phyloP scores from a whole-genome alignment of 2,797 vertebrate species.

The Choloepus didactylus region DNA sequence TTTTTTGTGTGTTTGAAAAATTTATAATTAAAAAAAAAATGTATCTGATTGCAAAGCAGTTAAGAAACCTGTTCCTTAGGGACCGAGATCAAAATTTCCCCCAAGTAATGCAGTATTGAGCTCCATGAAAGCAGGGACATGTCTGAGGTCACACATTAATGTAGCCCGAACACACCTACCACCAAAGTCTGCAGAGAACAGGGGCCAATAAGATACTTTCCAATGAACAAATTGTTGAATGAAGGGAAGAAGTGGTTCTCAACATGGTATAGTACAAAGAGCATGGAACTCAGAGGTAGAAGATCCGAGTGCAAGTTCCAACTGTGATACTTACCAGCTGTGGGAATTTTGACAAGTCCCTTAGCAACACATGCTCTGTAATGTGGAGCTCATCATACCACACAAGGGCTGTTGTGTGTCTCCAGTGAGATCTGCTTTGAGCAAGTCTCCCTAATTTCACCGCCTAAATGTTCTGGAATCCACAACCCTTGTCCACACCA shows the following conservation, averaged over 20 bases:
- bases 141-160: no score
- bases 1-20: not conserved
- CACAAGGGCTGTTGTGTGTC: not conserved
- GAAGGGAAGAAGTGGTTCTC: not conserved
- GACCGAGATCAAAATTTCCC: not conserved
- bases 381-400: not conserved
- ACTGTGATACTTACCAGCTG: not conserved
- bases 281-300: not conserved
- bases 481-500: not conserved
- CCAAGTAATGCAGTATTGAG: not conserved
- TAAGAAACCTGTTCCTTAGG: not conserved
- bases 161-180: not conserved
- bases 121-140: rapidly evolving
- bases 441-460: not conserved
- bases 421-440: rapidly evolving
- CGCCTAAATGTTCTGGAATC: not conserved
- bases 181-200: not conserved
- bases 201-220: not conserved
- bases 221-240: not conserved
- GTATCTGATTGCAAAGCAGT: not conserved
- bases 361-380: not conserved
- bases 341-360: not conserved
- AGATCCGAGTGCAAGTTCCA: not conserved
- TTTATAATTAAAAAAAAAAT: not conserved
- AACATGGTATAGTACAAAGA: not conserved